Percentiles rank a stretch among this genome's conserved stretches.
These are phyloP conservation scores for Poeciliopsis retropinna DNA, from an alignment of 2,113 vertebrate species.

Conservation along the genomic window DNA sequence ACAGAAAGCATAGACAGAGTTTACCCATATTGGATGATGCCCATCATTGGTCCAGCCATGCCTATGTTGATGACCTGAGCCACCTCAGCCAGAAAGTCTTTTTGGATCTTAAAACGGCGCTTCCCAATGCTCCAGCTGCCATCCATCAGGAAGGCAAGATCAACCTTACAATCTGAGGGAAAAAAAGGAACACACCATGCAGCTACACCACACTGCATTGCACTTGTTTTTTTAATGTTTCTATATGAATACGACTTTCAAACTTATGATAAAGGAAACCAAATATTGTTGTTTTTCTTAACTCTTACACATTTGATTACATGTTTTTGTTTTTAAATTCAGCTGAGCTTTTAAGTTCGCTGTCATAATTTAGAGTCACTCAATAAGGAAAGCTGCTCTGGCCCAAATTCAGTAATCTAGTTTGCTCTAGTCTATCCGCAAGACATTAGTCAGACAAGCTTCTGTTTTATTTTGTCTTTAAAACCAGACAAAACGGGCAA, in stretches of 20 bases:
- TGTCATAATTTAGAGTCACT: background rate
- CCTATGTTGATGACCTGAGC: slow-evolving; percentile 88
- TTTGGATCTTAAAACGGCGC: slow-evolving; percentile 94
- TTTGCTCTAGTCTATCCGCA: background rate
- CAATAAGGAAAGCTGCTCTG: background rate
- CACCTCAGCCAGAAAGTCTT: slow-evolving; percentile 88
- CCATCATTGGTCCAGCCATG: slow-evolving; percentile 89
- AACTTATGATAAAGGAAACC: background rate
- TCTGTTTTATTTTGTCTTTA: background rate
- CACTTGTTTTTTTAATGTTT: background rate
- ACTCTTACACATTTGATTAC: background rate
- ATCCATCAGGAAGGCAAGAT: slow-evolving; percentile 92
- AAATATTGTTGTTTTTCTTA: background rate
- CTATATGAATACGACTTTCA: background rate
- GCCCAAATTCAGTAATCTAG: background rate
- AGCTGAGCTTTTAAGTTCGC: background rate
- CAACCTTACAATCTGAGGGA: slow-evolving; percentile 89
- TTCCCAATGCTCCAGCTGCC: slow-evolving; percentile 96
- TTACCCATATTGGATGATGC: slow-evolving; percentile 95
- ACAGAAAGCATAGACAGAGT: background rate
- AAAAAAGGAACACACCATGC: background rate
- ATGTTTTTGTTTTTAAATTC: too few relatives aligned
- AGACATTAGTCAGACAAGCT: background rate
- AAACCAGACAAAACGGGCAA: background rate
- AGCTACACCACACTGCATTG: background rate